Evolutionary conservation across 2,888 invertebrate genomes (phyloP).

Genomic region (Corythucha ciliata): DNA sequence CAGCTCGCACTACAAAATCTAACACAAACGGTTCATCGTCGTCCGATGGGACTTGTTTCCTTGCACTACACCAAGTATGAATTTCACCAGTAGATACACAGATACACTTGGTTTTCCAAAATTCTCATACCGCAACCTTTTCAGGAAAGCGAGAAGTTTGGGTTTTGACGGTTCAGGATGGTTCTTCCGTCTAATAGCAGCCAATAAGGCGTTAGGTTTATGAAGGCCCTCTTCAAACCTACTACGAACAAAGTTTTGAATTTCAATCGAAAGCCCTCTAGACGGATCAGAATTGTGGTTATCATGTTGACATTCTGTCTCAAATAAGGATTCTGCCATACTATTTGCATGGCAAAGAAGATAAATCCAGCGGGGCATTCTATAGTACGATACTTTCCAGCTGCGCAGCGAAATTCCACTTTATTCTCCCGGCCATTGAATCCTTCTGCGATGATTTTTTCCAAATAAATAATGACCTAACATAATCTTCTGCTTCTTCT

Average conservation of each 20-base stretch:
- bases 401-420: conserved; percentile 15
- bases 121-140: conserved; percentile 11
- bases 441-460: too few species aligned
- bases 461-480: too few species aligned
- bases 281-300: conserved; percentile 8
- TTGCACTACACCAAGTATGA: conserved; percentile 17
- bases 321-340: conserved; percentile 11
- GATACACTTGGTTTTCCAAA: conserved; percentile 18
- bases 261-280: not conserved
- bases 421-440: too few species aligned
- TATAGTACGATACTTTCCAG: conserved; percentile 17
- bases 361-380: conserved; percentile 20
- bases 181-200: conserved; percentile 8
- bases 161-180: conserved; percentile 19
- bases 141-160: conserved; percentile 18
- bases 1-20: conserved; percentile 16
- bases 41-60: conserved; percentile 3
- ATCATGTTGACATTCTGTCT: conserved; percentile 12
- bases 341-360: conserved; percentile 4
- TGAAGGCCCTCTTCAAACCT: conserved; percentile 1
- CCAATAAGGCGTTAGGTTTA: conserved; percentile 9
- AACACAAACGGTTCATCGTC: conserved; percentile 23
- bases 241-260: not conserved
- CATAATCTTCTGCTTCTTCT: too few species aligned
- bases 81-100: conserved; percentile 19